These are phyloP conservation scores for Hyles euphorbiae DNA, from an alignment of 1,140 invertebrate species.

Conservation along the genomic window DNA sequence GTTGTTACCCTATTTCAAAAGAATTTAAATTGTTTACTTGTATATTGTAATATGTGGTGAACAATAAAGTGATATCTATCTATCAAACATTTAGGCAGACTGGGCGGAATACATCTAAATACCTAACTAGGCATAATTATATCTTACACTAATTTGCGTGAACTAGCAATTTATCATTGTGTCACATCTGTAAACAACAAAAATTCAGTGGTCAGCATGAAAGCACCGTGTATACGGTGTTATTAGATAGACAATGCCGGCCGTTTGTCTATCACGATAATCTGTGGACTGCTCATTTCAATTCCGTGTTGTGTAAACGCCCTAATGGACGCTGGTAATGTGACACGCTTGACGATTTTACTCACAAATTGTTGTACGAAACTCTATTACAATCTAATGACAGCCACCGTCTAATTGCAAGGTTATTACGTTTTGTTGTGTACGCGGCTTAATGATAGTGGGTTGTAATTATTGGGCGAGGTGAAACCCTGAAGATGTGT, in stretches of 20 bases:
- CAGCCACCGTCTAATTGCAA: constrained; percentile 70
- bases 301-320: constrained; percentile 73
- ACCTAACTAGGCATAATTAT: background rate
- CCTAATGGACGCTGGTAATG: constrained; percentile 72
- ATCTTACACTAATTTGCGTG: background rate
- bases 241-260: constrained; percentile 71
- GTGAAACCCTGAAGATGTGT: constrained; percentile 72
- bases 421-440: constrained; percentile 71
- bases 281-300: constrained; percentile 71
- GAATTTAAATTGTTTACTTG: no score
- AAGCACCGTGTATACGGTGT: constrained; percentile 56
- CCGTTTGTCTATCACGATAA: constrained; percentile 73
- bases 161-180: constrained; percentile 1
- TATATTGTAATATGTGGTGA: no score
- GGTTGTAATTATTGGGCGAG: constrained; percentile 68
- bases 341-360: constrained; percentile 75
- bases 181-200: background rate
- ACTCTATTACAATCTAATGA: constrained; percentile 73
- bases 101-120: no score
- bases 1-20: no score
- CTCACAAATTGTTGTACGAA: constrained; percentile 72
- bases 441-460: constrained; percentile 63
- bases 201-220: constrained; percentile 2
- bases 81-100: no score
- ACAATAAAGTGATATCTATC: no score